phyloP scores from a whole-genome alignment of 2,113 vertebrate genomes.

The Clarias macrocephalus region DNA sequence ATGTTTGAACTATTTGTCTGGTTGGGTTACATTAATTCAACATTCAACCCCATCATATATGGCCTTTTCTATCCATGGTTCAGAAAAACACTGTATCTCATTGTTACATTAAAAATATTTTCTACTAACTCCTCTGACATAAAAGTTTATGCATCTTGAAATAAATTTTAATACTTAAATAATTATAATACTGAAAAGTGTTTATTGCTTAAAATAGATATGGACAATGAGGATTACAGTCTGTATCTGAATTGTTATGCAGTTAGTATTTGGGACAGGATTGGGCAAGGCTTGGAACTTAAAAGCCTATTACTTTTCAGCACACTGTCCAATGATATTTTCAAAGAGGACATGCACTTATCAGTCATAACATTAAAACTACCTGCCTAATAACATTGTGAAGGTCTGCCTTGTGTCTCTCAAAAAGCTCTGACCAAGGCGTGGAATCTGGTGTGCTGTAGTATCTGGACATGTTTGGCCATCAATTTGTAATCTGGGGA shows the following conservation, averaged over 20 bases:
- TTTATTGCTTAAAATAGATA: not conserved
- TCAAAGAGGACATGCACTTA: not conserved
- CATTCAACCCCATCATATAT: conserved; percentile 62
- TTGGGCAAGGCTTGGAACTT: not conserved
- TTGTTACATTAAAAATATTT: conserved; percentile 49
- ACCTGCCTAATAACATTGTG: too few species aligned
- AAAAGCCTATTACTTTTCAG: not conserved
- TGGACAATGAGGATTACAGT: not conserved
- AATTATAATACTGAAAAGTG: not conserved
- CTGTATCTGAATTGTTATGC: not conserved
- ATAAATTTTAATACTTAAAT: not conserved
- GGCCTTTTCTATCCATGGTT: conserved; percentile 63
- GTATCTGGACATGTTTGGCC: too few species aligned
- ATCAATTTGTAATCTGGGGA: too few species aligned
- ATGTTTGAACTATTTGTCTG: conserved; percentile 58
- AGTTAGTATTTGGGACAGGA: not conserved
- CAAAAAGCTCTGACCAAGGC: too few species aligned
- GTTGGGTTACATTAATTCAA: conserved; percentile 61
- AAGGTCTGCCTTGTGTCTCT: too few species aligned
- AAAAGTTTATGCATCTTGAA: conserved; percentile 30
- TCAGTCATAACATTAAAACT: too few species aligned
- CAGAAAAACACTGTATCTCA: conserved; percentile 55
- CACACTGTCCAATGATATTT: not conserved
- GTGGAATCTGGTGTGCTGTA: too few species aligned
- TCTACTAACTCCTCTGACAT: too few species aligned